Conservation (phyloP, 2,113 vertebrate genomes). For the pig (Sus scrofa) region T2T-Sscrofa CM000814.6:136476501-136477000, state of each 20-base stretch:
- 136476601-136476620: fast-evolving
- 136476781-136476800: fast-evolving
- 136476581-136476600: too few relatives aligned
- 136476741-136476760: background rate
- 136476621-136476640: fast-evolving
- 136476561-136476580: background rate
- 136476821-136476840: fast-evolving
- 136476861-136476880: background rate
- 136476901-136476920: fast-evolving
- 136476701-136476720: background rate
- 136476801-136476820: fast-evolving
- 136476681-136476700: fast-evolving
- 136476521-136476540: background rate
- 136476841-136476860: background rate
- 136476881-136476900: background rate
- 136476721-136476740: fast-evolving
- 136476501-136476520: background rate
- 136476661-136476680: background rate
- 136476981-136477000: background rate
- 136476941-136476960: background rate
- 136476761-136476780: background rate
- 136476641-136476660: too few relatives aligned
- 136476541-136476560: background rate
- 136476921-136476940: fast-evolving
- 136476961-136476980: background rate